Conservation (phyloP, 2,888 invertebrate species). For the Scrobipalpa costella region DNA sequence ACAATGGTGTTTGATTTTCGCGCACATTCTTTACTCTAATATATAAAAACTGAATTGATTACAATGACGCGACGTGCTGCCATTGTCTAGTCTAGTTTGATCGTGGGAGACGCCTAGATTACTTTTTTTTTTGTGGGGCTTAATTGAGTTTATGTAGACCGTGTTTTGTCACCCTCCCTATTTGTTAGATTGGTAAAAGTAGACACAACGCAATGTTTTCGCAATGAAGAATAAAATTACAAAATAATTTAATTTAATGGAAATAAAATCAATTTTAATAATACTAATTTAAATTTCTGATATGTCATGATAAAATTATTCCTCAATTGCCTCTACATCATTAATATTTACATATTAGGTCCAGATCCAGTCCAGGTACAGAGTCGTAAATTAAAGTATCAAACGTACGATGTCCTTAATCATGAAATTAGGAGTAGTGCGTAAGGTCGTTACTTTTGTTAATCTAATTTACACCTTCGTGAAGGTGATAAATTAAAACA, state of each 20-base stretch:
- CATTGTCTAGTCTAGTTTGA: conserved; percentile 30
- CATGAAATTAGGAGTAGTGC: neutral
- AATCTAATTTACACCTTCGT: neutral
- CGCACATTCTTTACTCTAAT: conserved; percentile 27
- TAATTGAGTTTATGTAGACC: neutral
- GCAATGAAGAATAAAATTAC: neutral
- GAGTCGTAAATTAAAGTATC: no score
- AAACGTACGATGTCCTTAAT: no score
- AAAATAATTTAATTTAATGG: no score
- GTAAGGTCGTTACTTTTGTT: neutral
- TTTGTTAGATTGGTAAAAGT: neutral
- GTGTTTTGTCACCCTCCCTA: conserved; percentile 1
- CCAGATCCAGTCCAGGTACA: no score
- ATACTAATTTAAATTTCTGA: no score
- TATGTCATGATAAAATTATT: no score
- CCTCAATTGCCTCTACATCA: no score
- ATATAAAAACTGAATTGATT: conserved; percentile 30
- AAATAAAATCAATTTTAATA: no score
- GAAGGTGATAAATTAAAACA: conserved; percentile 1
- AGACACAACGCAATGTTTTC: neutral
- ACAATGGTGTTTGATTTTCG: conserved; percentile 40
- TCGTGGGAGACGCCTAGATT: conserved; percentile 38
- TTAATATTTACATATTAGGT: no score
- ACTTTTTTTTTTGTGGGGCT: conserved; percentile 9
- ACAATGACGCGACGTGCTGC: conserved; percentile 24